Conservation (phyloP, 1,140 invertebrate genomes). For the Schlechtendalia chinensis region DNA sequence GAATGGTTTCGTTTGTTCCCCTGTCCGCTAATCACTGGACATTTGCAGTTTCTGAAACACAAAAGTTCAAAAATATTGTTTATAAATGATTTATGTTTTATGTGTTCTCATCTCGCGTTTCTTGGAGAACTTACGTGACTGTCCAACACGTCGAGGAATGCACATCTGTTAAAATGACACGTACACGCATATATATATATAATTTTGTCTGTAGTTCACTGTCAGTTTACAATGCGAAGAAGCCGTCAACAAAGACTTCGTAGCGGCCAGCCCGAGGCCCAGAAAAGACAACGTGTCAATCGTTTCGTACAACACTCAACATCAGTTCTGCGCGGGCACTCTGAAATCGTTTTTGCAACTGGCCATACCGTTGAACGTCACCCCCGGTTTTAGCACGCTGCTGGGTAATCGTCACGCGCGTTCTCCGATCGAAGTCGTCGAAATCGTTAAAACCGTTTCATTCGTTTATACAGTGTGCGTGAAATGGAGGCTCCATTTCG, state of each 20-base stretch:
- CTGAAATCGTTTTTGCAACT: slow-evolving; percentile 85
- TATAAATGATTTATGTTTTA: too few species aligned
- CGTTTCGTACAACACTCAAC: slow-evolving; percentile 77
- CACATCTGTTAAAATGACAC: too few species aligned
- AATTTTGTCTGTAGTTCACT: slow-evolving; percentile 59
- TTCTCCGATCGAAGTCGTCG: too few species aligned
- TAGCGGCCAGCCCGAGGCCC: slow-evolving; percentile 59
- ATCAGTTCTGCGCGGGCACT: slow-evolving; percentile 87
- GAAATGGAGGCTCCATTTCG: slow-evolving; percentile 92
- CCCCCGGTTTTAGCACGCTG: slow-evolving; percentile 87
- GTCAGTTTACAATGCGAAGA: slow-evolving; percentile 92
- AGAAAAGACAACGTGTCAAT: slow-evolving; percentile 59
- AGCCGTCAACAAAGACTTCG: slow-evolving; percentile 65
- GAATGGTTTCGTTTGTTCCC: too few species aligned
- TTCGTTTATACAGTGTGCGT: slow-evolving; percentile 71
- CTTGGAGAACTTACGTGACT: too few species aligned
- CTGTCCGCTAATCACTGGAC: too few species aligned
- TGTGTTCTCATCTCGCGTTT: too few species aligned
- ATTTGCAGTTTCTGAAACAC: too few species aligned
- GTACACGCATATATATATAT: too few species aligned
- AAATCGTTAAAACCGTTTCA: neutral
- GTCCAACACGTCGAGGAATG: too few species aligned
- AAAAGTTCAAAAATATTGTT: too few species aligned
- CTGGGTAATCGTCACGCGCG: slow-evolving; percentile 61
- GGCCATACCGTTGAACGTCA: slow-evolving; percentile 89